phyloP scores from a whole-genome alignment of 2,113 vertebrate genomes.

The Menura novaehollandiae region DNA sequence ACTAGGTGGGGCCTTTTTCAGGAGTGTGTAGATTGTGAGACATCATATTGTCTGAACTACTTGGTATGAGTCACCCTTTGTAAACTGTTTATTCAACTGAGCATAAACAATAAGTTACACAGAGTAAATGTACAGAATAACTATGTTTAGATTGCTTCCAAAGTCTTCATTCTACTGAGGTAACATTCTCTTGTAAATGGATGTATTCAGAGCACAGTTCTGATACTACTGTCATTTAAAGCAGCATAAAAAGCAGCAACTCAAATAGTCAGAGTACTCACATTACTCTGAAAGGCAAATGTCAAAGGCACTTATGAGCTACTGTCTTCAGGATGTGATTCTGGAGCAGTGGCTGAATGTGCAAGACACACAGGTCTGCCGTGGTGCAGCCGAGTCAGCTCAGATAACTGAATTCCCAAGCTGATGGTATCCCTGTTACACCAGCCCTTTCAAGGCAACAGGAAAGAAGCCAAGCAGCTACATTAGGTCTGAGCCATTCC shows the following conservation, averaged over 20 bases:
- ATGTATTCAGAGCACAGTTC: neutral
- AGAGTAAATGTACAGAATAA: neutral
- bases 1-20: neutral
- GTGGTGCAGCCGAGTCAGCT: neutral
- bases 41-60: neutral
- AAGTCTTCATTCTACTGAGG: neutral
- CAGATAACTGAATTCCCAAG: neutral
- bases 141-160: neutral
- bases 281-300: neutral
- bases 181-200: neutral
- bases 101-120: neutral
- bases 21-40: neutral
- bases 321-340: neutral
- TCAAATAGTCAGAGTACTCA: neutral
- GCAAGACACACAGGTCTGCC: neutral
- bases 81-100: neutral
- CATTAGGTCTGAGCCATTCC: neutral
- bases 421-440: neutral
- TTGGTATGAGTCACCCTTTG: neutral
- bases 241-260: neutral
- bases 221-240: conserved; percentile 3
- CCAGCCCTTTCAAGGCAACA: neutral
- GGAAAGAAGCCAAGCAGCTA: neutral
- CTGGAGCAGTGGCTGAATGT: neutral
- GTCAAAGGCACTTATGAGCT: neutral